These are phyloP conservation scores for Artemia sinica DNA, from an alignment of 2,888 invertebrate species.

Conservation along the genomic window DNA sequence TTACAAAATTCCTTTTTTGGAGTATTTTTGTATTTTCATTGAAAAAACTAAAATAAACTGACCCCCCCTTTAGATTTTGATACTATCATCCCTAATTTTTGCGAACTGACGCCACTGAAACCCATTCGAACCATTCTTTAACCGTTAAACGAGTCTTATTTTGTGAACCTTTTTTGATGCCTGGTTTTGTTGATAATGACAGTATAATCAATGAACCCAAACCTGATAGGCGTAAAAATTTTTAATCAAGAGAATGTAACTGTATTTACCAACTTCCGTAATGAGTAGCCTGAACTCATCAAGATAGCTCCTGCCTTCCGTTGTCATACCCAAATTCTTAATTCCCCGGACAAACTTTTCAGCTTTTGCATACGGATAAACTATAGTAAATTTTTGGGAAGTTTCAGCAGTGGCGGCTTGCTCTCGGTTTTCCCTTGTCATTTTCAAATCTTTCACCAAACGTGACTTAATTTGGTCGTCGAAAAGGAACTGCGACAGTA, in stretches of 20 bases:
- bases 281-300: conserved; percentile 82
- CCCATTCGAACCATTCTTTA: no score
- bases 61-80: no score
- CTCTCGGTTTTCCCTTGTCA: conserved; percentile 46
- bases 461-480: conserved; percentile 95
- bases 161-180: not conserved
- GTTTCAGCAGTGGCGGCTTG: not conserved
- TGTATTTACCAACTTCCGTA: conserved; percentile 60
- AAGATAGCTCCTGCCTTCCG: conserved; percentile 67
- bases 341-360: conserved; percentile 85
- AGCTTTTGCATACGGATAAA: conserved; percentile 71
- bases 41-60: no score
- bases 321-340: conserved; percentile 60
- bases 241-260: conserved; percentile 23
- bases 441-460: conserved; percentile 67
- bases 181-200: conserved; percentile 5
- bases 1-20: no score
- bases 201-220: conserved; percentile 13
- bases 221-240: conserved; percentile 14
- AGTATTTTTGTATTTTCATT: no score
- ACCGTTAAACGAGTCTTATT: not conserved
- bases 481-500: conserved; percentile 89
- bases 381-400: conserved; percentile 8
- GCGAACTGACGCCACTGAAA: no score
- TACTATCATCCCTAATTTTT: no score